Conservation (phyloP, 1,140 invertebrate species). For the Goniozus legneri region DNA sequence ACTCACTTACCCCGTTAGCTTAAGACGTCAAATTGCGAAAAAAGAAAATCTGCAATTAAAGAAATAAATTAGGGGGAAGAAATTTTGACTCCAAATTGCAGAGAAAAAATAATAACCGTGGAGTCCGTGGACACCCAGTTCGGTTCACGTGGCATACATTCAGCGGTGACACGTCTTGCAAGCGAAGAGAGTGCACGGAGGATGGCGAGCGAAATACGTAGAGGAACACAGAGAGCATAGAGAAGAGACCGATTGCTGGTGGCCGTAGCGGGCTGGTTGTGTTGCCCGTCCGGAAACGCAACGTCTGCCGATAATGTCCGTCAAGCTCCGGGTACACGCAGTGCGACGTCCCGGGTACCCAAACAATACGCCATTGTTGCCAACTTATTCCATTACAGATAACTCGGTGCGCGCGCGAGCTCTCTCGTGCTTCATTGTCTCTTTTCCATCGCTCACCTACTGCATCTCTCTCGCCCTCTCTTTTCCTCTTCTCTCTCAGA, state of each 20-base stretch:
- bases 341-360: conserved; percentile 45
- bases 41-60: too few relatives aligned
- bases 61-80: too few relatives aligned
- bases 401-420: conserved; percentile 42
- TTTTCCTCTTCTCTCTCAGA: conserved; percentile 8
- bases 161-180: conserved; percentile 29
- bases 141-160: conserved; percentile 34
- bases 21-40: too few relatives aligned
- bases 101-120: too few relatives aligned
- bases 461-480: conserved; percentile 9
- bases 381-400: conserved; percentile 58
- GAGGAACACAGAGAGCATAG: conserved; percentile 6
- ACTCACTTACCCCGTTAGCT: too few relatives aligned
- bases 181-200: not conserved
- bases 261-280: too few relatives aligned
- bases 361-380: conserved; percentile 54
- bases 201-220: conserved; percentile 16
- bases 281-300: conserved; percentile 51
- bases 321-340: conserved; percentile 50
- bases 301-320: conserved; percentile 55
- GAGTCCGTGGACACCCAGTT: too few relatives aligned
- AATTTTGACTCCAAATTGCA: too few relatives aligned
- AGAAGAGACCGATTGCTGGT: conserved; percentile 32
- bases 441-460: conserved; percentile 29
- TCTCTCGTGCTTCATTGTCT: conserved; percentile 50